Evolutionary conservation across 2,888 invertebrate species (phyloP), one percentile per base, ranked within the genome.

Genomic region (Prenolepis imparis): DNA sequence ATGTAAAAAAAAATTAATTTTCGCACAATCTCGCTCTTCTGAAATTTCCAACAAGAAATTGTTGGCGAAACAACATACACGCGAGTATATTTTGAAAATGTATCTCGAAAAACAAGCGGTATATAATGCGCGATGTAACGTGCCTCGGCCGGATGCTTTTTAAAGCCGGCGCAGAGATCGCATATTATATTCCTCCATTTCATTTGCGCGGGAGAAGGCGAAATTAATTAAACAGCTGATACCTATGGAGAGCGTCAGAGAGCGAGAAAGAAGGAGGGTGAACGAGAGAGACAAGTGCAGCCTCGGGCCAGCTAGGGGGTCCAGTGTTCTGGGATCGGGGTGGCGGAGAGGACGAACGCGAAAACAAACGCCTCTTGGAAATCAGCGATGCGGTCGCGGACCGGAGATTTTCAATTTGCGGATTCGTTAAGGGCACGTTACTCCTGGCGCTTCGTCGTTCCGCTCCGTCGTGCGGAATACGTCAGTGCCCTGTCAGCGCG

Each of bases 221-320:
- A 91, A 93, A 93, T 93, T 93, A 93, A 93, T 93, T 93, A 93
- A 93, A 93, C 91, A 93, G 92, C 93, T 90, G 92, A 93, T 93
- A 90, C 87, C 89, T 82, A 86, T 83, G 83, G 77, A 55, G 77
- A 59, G 83, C 68, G 84, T 78, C 66, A 61, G 44, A 44, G 75
- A 68, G 89, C 72, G 41, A 64, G 12, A 70, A 28, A 41, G 44
- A 78, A 28, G 44, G 24, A 59, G 44, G 18, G 67, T 4, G 15
- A 24, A n/a, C 4, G 67, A 52, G n/a, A n/a, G 52, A 52, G n/a
- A 52, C 18, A 36, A 32, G 32, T 63, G 48, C 15, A 18, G 81
- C 73, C 81, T 44, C 63, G 52, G 74, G 83, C 89, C 73, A 61
- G 28, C 28, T 28, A 70, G 78, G 84, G 83, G 63, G 28, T 28